Evolutionary conservation across 2,888 invertebrate species (phyloP), one percentile per base, ranked within the genome.

Genomic region (Cylloceria caligata): DNA sequence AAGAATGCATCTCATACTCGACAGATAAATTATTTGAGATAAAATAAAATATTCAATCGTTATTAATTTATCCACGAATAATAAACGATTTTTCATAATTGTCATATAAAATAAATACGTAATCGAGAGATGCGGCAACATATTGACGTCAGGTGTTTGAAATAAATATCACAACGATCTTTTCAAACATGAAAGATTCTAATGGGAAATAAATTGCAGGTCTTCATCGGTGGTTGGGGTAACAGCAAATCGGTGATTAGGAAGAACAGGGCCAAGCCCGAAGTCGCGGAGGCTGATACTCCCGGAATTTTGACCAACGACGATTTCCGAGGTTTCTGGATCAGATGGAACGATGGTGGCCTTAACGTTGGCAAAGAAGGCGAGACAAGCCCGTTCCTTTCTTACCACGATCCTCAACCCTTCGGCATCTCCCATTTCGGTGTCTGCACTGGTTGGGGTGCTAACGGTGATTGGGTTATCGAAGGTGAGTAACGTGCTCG

Each of bases 211-310:
- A 21, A 27, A 60, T 89, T 89, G 27, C 90, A 95, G 95, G 91
- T 98, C 71, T 97, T 98, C 93, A 94, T 98, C 88, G 98, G 98
- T 34, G 98, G 98, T 36, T 98, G 98, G 98, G 95, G 95, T 27
- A 98, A 98, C 93, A 94, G 95, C 83, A 97, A 97, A 93, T 97
- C 97, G 39, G 96, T 97, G 0, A 97, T 97, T 90, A 95, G 97
- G 79, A 96, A 95, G 90, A 97, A 97, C 93, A 95, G 95, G 90
- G 93, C 95, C 82, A 95, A 97, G 92, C 97, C 97, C 2, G 97
- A 97, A 72, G 95, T 95, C 83, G 95, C 94, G 11, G 95, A 96
- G 91, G 94, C 94, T 4, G 95, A 95, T 36, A 97, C 97, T 0
- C 96, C 96, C 0, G 95, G 94, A 78, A 95, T 97, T 86, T 93